Percentiles rank a stretch among this genome's conserved stretches.
phyloP scores from a whole-genome alignment of 2,888 invertebrate genomes.

The Drosophila anomalipes region DNA sequence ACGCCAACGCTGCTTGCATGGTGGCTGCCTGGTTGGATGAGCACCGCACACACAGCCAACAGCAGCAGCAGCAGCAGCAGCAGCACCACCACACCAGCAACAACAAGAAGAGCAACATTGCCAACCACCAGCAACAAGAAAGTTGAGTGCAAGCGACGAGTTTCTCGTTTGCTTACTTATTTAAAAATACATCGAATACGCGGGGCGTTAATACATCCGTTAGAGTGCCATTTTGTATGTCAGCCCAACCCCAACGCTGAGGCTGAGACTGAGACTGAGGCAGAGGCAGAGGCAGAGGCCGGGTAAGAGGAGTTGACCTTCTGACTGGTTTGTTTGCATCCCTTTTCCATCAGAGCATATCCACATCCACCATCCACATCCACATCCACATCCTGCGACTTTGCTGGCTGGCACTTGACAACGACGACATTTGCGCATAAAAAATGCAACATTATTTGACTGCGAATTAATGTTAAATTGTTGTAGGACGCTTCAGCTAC shows the following conservation, averaged over 20 bases:
- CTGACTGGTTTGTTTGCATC: constrained; percentile 42
- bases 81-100: constrained; percentile 60
- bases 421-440: constrained; percentile 83
- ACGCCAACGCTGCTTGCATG: constrained; percentile 57
- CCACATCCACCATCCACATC: constrained; percentile 9
- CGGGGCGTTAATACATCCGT: constrained; percentile 79
- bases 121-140: constrained; percentile 48
- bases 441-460: constrained; percentile 83
- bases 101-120: constrained; percentile 20
- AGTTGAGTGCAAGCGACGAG: constrained; percentile 68
- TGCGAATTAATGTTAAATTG: constrained; percentile 83
- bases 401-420: constrained; percentile 77
- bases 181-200: constrained; percentile 56
- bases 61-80: constrained; percentile 41
- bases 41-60: constrained; percentile 48
- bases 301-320: constrained; percentile 30
- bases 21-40: constrained; percentile 73
- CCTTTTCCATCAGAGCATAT: constrained; percentile 51
- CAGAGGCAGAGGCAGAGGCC: background rate
- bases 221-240: constrained; percentile 71
- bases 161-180: constrained; percentile 60
- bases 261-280: constrained; percentile 7
- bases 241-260: constrained; percentile 26
- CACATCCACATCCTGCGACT: constrained; percentile 48
- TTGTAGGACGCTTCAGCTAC: constrained; percentile 59